A percentile compares a stretch with the other conserved stretches of the same genome.
These are phyloP conservation scores for Styela clava DNA, from an alignment of 23 tunicate genomes.

Conservation along the genomic window DNA sequence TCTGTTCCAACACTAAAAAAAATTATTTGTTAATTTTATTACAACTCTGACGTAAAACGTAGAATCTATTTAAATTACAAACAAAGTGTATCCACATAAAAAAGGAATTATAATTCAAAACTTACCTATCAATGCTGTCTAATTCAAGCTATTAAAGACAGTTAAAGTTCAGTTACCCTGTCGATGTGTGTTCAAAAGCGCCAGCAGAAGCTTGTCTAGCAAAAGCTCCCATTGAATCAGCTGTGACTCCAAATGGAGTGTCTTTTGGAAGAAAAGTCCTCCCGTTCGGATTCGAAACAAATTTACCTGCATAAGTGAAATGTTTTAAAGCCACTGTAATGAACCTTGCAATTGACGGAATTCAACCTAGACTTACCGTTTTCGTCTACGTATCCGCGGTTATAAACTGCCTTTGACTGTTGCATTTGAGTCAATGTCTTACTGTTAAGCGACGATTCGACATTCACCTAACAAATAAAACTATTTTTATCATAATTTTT, in stretches of 20 bases:
- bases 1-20: conserved; percentile 16
- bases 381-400: neutral
- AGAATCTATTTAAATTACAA: no score
- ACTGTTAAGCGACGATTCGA: conserved; percentile 20
- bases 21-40: no score
- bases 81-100: no score
- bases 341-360: neutral
- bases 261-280: neutral
- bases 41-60: no score
- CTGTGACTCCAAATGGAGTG: conserved; percentile 1
- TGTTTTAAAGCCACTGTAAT: neutral
- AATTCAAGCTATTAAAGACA: no score
- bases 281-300: conserved; percentile 10
- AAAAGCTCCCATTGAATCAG: neutral
- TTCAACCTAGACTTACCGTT: conserved; percentile 9
- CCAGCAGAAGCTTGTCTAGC: conserved; percentile 17
- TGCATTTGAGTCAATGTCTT: neutral
- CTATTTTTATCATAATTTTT: no score
- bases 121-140: no score
- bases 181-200: conserved; percentile 16
- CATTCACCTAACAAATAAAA: conserved; percentile 3
- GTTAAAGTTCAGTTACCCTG: no score
- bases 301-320: neutral
- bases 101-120: no score
- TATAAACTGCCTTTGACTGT: conserved; percentile 10